Conservation (phyloP, 2,888 invertebrate species). For the Odontocerum albicorne region DNA sequence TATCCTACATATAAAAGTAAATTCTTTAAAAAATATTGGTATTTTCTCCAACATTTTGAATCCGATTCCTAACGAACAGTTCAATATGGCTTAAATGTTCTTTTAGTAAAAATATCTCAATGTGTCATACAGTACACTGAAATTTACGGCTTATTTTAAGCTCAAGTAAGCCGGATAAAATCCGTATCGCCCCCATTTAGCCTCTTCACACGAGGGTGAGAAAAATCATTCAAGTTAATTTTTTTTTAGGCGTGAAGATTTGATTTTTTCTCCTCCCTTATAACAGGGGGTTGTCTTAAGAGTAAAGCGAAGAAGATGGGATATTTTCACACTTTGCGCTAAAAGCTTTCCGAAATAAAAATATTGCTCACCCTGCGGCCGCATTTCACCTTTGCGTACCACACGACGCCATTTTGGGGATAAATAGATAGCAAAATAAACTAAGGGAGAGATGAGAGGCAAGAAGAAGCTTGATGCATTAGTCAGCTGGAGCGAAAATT, state of each 20-base stretch:
- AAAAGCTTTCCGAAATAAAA: slow-evolving; percentile 33
- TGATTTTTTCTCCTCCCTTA: slow-evolving; percentile 22
- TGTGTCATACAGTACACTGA: slow-evolving; percentile 1
- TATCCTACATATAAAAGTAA: too few species aligned
- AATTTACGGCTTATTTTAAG: slow-evolving; percentile 22
- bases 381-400: slow-evolving; percentile 3
- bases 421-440: not conserved
- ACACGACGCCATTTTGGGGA: not conserved
- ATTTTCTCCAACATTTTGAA: too few species aligned
- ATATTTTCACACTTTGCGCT: slow-evolving; percentile 30
- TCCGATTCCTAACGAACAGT: too few species aligned
- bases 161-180: slow-evolving; percentile 23
- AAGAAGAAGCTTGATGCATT: too few species aligned
- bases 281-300: slow-evolving; percentile 31
- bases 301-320: slow-evolving; percentile 23
- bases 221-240: slow-evolving; percentile 27
- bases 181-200: slow-evolving; percentile 7
- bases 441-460: not conserved
- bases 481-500: too few species aligned
- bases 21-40: too few species aligned
- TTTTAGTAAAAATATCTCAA: too few species aligned
- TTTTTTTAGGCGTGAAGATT: slow-evolving; percentile 23
- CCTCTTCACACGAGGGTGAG: slow-evolving; percentile 7
- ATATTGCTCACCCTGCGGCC: slow-evolving; percentile 17
- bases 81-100: not conserved